Base-by-base conservation (phyloP, 92 coral and sea anemone species). In the Blastomussa wellsi region DNA sequence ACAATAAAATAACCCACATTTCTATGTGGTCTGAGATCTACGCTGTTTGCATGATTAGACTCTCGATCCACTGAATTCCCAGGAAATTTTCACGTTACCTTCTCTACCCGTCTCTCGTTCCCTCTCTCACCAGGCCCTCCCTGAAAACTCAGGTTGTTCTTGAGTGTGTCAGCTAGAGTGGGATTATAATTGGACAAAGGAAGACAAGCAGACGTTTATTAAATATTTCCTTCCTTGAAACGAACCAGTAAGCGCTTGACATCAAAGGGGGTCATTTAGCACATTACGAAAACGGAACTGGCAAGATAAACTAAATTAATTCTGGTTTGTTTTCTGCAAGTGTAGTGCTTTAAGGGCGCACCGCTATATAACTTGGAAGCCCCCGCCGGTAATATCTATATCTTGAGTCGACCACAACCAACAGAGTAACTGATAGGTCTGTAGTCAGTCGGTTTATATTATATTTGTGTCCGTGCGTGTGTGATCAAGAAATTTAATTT, bases 191-290 rank as follows among this genome's bases (percentile, higher is more conserved):
- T 41, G 17, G 59, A 16, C 68, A 32, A 19, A 53, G 37, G 14
- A 11, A 24, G 16, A 57, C 42, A 26, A 44, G 72, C 29, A 60
- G 59, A 41, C 59, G n/a, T 19, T 78, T 28, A 32, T 78, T 70
- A 37, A 37, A 60, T 20, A 80, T 19, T 80, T 80, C 84, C 84
- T 80, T 31, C 65, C 84, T 37, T 38, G 39, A 14, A 39, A 26
- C 31, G 76, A 67, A 44, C 68, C 76, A 72, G 42, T 24, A 66
- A 35, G 11, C 74, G 64, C 57, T 80, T 68, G 37, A 44, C 41
- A 12, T 19, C 64, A 66, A 55, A 68, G 67, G 78, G 52, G 52
- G 78, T 82, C 86, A 72, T 71, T 82, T 70, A 82, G 69, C 69
- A 52, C 68, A 82, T 70, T 82, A 16, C 71, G 29, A 37, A 69